These are phyloP conservation scores for Cheumatopsyche charites DNA, from an alignment of 1,140 invertebrate genomes.

Conservation along the genomic window DNA sequence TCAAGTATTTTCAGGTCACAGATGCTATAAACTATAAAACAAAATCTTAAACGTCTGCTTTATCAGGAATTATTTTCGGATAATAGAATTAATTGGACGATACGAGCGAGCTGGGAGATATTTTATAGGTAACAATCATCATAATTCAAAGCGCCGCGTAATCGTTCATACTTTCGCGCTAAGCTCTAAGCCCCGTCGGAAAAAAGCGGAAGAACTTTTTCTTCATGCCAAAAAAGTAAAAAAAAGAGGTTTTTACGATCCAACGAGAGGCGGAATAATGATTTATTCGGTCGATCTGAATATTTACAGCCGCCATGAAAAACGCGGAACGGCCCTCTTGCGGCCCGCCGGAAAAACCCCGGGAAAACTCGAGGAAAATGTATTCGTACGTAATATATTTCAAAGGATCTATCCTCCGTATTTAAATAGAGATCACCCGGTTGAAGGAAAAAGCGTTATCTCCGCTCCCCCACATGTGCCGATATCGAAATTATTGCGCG, in stretches of 20 bases:
- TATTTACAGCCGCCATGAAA: constrained; percentile 38
- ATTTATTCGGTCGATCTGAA: constrained; percentile 39
- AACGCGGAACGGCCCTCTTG: constrained; percentile 27
- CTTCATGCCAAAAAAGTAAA: not conserved
- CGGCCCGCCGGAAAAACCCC: constrained; percentile 22
- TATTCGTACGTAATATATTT: constrained; percentile 33
- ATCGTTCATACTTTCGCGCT: constrained; percentile 35
- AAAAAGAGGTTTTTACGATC: constrained; percentile 30
- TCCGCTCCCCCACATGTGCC: constrained; percentile 45
- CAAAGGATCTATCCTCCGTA: constrained; percentile 30
- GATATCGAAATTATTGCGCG: constrained; percentile 38
- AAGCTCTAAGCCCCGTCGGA: constrained; percentile 5
- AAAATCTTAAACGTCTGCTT: no score
- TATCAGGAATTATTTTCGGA: no score
- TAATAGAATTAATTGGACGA: no score
- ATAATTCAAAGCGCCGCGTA: constrained; percentile 35
- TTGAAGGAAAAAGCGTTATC: constrained; percentile 26
- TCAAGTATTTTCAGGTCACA: no score
- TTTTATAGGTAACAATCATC: constrained; percentile 27
- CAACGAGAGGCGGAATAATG: constrained; percentile 30
- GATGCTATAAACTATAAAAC: no score
- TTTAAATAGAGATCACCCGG: constrained; percentile 46
- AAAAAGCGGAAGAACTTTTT: not conserved
- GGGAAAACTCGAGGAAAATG: constrained; percentile 24
- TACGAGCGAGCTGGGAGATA: no score